Base-by-base conservation (phyloP, 92 coral and sea anemone species). In the Palythoa heliodiscus region DNA sequence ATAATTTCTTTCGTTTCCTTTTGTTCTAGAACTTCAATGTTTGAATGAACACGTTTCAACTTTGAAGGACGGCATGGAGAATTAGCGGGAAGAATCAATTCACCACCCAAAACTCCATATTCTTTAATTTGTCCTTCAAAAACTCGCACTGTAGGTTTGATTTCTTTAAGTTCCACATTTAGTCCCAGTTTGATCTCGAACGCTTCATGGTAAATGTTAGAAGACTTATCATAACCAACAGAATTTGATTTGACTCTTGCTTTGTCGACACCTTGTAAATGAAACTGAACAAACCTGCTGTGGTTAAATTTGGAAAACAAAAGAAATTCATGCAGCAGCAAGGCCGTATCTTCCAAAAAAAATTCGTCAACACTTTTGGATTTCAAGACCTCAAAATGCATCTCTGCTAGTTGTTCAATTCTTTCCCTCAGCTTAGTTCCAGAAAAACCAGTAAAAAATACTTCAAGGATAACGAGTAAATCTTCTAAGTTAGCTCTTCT, bases 361-460 rank as follows among this genome's bases (percentile, higher is more conserved):
- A 55, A 76, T 14, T 29, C 2, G 69, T 55, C 67, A 57, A 24
- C 60, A 29, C 47, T 76, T 57, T 76, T 55, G 50, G 40, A 24
- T 47, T 76, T 76, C 69, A 76, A 54, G 16, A 76, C 60, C 2
- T 55, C 40, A 38, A 24, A 20, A 14, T 55, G 82, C 16, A 76
- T 17, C 29, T 76, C 82, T 52, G 68, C 67, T 38, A 76, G 25
- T 29, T 76, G 82, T 1, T 76, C 68, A 76, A 76, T 76, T 76
- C 82, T 76, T 15, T 47, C 50, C 22, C 37, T 76, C 16, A 76
- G 52, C 29, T 76, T 76, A 7, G 29, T 9, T 54, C 82, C 82
- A 76, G 11, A 57, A 9, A 13, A 8, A 39, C 82, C 50, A 11
- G 10, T 10, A 76, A 76, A 76, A 19, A 15, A 76, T 4, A 15